Base-by-base conservation (phyloP, 2,888 invertebrate species). In the Agrotis segetum region DNA sequence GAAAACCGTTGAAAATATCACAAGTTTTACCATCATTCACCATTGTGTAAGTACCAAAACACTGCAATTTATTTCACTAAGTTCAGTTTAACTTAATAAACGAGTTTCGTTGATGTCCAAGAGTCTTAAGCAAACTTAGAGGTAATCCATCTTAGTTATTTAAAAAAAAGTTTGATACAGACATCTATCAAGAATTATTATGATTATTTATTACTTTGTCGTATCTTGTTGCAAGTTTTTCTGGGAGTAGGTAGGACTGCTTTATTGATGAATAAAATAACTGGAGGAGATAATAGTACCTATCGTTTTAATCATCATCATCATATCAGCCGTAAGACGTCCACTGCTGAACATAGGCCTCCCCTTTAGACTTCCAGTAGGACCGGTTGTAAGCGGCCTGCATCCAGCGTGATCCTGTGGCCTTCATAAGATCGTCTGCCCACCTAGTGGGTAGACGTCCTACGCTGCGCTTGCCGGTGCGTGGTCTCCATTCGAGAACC, bases 51-150 rank as follows among this genome's bases (percentile, higher is more conserved):
- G 29, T 50, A 17, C 21, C 52, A 53, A 74, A 60, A 24, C 24
- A 17, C n/a, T 19, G 17, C 13, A 55, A 74, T 19, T 47, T 62
- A 53, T 50, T 52, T 19, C 19, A n/a, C n/a, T 19, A 55, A 50
- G 19, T 50, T 49, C n/a, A 49, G 11, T 2, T 16, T 56, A 71
- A 75, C 21, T 77, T 19, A 55, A 53, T 63, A 34, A 77, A 49
- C 16, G 19, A 55, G 29, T 19, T 47, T 34, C 9, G 16, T 2
- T 52, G 46, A 61, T 34, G 50, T 24, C 16, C 24, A 29, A 24
- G 40, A 40, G 40, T 40, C 34, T 34, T 34, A 9, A 9, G 40
- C 14, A n/a, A 77, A 70, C 19, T 71, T 74, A 16, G 64, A 17
- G 17, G 24, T 13, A 14, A 62, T 71, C 29, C 24, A 40, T 77